phyloP scores from a whole-genome alignment of 2,888 invertebrate genomes.

The Coelinius sp. region DNA sequence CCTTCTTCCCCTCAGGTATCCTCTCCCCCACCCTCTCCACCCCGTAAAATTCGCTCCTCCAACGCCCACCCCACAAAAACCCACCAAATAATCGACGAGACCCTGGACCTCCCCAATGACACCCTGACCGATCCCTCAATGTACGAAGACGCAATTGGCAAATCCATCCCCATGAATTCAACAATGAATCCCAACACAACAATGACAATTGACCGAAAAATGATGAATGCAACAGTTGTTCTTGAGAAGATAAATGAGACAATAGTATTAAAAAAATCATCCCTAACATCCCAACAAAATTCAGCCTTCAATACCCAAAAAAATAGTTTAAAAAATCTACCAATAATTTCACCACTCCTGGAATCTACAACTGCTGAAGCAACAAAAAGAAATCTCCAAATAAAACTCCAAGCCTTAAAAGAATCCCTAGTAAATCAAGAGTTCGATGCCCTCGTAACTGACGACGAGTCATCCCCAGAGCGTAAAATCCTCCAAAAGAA shows the following conservation, averaged over 20 bases:
- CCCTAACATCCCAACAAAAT: neutral
- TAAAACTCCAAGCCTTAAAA: slow-evolving; percentile 42
- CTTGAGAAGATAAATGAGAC: slow-evolving; percentile 60
- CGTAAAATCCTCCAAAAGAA: slow-evolving; percentile 35
- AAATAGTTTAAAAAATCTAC: slow-evolving; percentile 1
- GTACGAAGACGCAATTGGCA: slow-evolving; percentile 66
- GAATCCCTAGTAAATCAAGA: slow-evolving; percentile 44
- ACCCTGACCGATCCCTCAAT: slow-evolving; percentile 59
- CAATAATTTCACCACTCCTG: neutral
- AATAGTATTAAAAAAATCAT: slow-evolving; percentile 52
- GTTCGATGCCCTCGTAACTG: slow-evolving; percentile 60
- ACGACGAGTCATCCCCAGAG: slow-evolving; percentile 66
- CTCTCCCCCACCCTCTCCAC: too few relatives aligned
- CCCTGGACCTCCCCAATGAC: slow-evolving; percentile 39
- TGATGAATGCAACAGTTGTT: slow-evolving; percentile 61
- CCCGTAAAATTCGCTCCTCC: too few relatives aligned
- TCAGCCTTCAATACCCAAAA: too few relatives aligned
- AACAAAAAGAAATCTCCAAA: slow-evolving; percentile 32
- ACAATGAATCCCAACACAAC: slow-evolving; percentile 62
- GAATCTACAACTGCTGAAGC: slow-evolving; percentile 12
- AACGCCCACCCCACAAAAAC: slow-evolving; percentile 39
- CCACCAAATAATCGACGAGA: slow-evolving; percentile 32
- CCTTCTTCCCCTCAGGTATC: neutral
- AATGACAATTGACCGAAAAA: slow-evolving; percentile 49
- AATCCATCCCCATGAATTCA: slow-evolving; percentile 63